Evolutionary conservation across 2,113 vertebrate genomes (phyloP), one percentile per base, ranked within the genome.

Genomic region (Hydrolagus affinis): DNA sequence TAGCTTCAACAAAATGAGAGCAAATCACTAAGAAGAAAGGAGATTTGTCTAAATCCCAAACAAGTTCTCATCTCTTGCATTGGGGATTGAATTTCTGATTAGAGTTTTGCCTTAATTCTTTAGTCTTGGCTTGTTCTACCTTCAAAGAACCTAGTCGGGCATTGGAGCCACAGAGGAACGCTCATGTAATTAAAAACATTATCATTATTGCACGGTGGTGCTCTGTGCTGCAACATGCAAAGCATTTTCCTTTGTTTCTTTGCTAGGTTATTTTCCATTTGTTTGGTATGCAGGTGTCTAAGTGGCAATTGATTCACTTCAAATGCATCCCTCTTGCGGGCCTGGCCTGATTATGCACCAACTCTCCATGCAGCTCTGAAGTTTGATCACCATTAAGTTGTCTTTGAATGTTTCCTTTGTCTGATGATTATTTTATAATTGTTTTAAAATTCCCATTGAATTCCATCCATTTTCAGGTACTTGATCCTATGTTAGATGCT

Each of bases 181-280:
- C 11, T 75, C 2, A 75, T 75, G 73, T 75, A 75, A 75, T 75
- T 75, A 75, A 56, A 21, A 75, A 56, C 73, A 75, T 75, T 75
- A 56, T 75, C 17, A 75, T 75, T 56, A 21, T 56, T 75, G 44
- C 21, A 10, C 73, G 9, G 4, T 56, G 32, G 15, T 10, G 4
- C 19, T 8, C 56, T 4, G 73, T 15, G 56, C 32, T 75, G 32
- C 32, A 44, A 44, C 44, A 44, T 11, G 11, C n/a, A 44, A 32
- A 32, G 32, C 73, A 75, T 75, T 19, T 10, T 75, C 32, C n/a
- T 75, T 30, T 57, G 21, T 75, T 30, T 19, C 30, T 75, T 75
- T 19, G 30, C 32, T 4, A 30, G 56, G 19, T 75, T 56, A 44
- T 75, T 75, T 30, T 15, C 73, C 17, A n/a, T 56, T 19, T 75